Percentiles rank a stretch among this genome's conserved stretches.
Conservation (phyloP, 1,140 invertebrate genomes). For the Conus ventricosus region DNA sequence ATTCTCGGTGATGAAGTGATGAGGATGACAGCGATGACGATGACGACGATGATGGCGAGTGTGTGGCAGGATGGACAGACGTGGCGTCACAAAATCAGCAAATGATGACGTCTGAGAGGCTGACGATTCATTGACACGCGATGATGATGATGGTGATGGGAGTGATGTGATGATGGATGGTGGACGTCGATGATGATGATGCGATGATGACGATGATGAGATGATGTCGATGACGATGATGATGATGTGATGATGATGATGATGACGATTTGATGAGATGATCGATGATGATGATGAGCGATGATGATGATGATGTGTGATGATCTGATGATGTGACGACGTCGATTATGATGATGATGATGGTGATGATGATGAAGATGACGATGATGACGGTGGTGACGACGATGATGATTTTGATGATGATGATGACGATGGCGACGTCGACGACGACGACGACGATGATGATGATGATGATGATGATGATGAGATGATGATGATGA, state of each 20-base stretch:
- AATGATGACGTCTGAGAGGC: too few species aligned
- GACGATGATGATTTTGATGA: constrained; percentile 1
- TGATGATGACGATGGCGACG: not conserved
- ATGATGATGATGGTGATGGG: too few species aligned
- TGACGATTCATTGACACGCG: too few species aligned
- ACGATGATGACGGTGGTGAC: not conserved
- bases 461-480: constrained; percentile 7
- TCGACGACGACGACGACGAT: constrained; percentile 1
- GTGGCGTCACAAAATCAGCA: too few species aligned
- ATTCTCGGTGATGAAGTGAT: too few species aligned
- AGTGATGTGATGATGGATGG: too few species aligned
- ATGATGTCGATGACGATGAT: constrained; percentile 11
- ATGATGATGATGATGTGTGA: not conserved
- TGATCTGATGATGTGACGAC: not conserved
- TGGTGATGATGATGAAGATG: constrained; percentile 11
- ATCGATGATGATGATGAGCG: not conserved
- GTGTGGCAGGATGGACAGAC: too few species aligned
- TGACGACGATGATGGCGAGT: too few species aligned
- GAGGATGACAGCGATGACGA: too few species aligned
- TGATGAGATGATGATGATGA: not conserved
- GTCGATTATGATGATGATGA: not conserved
- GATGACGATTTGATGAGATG: not conserved
- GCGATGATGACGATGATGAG: constrained; percentile 18
- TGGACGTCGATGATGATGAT: constrained; percentile 3
- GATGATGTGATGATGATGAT: constrained; percentile 6